Percentiles rank a stretch among this genome's conserved stretches.
Evolutionary conservation across 2,113 vertebrate genomes (phyloP).

Genomic region (Lynx canadensis): DNA sequence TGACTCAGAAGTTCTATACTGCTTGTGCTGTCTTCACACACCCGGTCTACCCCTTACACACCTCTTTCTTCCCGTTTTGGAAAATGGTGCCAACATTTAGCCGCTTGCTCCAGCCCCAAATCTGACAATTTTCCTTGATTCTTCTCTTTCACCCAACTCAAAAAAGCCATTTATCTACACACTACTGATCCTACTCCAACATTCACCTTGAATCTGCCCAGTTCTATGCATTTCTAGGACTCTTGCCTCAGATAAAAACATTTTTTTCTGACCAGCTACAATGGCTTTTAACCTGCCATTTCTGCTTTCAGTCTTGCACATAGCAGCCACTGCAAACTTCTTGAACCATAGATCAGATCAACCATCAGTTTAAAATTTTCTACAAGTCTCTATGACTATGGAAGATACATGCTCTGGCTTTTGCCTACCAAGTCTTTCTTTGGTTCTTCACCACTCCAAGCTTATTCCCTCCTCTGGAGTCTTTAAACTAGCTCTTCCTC

Average conservation of each 20-base stretch:
- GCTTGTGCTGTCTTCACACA: too few species aligned
- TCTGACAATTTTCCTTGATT: background rate
- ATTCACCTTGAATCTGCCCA: background rate
- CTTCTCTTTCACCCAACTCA: background rate
- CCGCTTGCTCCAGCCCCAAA: background rate
- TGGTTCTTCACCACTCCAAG: background rate
- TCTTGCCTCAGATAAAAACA: background rate
- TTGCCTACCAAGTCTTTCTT: background rate
- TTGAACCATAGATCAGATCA: background rate
- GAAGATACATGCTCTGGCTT: background rate
- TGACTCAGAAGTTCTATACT: background rate
- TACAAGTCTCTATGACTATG: background rate
- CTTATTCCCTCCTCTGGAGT: background rate
- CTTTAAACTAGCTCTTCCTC: background rate
- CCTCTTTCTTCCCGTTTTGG: constrained; percentile 25
- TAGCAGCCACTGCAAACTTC: background rate
- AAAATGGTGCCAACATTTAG: background rate
- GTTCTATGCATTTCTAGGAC: background rate
- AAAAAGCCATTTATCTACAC: background rate
- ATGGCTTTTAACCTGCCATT: background rate
- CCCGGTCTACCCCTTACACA: too few species aligned
- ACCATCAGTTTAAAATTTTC: background rate
- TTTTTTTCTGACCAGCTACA: background rate
- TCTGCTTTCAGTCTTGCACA: background rate
- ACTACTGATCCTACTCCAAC: background rate